Base-by-base conservation (phyloP, 1,140 invertebrate species). In the Pseudachorutes palmiensis region DNA sequence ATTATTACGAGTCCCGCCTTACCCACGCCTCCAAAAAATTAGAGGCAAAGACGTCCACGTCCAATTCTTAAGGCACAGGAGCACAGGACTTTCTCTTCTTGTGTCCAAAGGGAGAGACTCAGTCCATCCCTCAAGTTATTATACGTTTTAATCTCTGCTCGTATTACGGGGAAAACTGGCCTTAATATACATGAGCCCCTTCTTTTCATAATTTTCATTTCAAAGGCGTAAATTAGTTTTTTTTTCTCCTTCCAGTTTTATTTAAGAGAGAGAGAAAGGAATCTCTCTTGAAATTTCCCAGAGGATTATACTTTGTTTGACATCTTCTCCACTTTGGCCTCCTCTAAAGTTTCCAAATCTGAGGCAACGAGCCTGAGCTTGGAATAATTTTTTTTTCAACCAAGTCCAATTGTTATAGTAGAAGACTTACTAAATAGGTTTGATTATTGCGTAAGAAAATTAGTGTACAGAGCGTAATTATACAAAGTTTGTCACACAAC, bases 1-100 rank as follows among this genome's bases (percentile, higher is more conserved):
- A 68, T 64, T 68, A 68, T 70, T 69, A 73, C 70, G 67, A 70
- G 55, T 70, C 70, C 68, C 70, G 68, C 49, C 48, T 55, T 62
- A 67, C 29, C 24, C 51, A 55, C 36, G 36, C 67, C 61, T 49
- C 5, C 28, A 62, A n/a, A 49, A 72, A 72, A 69, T 72, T 69
- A 69, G 57, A 55, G 49, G 59, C n/a, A 22, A 19, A 26, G 9
- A 36, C 24, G 31, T 63, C 61, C 61, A 36, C 41, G 12, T 28
- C 28, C 29, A n/a, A n/a, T n/a, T n/a, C n/a, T n/a, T n/a, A n/a
- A n/a, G n/a, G n/a, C n/a, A n/a, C n/a, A n/a, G n/a, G n/a, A n/a
- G n/a, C n/a, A n/a, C n/a, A n/a, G n/a, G n/a, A n/a, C 59, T 61
- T 22, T 61, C 59, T 61, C 51, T 48, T 31, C 19, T 61, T 62